Percentiles rank a stretch among this genome's conserved stretches.
phyloP scores from a whole-genome alignment of 2,888 invertebrate genomes.

The Lasioglossum marginatum region DNA sequence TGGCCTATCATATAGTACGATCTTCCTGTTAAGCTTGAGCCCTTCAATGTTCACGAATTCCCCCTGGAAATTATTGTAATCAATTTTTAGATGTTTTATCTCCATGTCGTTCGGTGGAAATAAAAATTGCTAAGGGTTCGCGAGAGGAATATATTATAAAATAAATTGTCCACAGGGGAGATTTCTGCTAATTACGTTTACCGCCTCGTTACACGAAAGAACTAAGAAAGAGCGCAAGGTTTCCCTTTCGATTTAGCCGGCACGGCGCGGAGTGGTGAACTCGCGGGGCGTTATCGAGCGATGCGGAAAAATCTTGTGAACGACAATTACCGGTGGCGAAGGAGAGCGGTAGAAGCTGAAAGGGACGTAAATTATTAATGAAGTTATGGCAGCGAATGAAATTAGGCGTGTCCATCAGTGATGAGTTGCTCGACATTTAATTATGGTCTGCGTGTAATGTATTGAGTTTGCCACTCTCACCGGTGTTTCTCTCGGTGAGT shows the following conservation, averaged over 20 bases:
- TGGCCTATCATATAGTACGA: neutral
- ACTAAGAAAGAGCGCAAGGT: neutral
- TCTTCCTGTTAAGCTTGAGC: neutral
- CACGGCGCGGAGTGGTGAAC: neutral
- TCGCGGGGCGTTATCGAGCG: conserved; percentile 11
- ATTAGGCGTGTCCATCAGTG: conserved; percentile 66
- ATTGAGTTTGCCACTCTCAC: conserved; percentile 48
- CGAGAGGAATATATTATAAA: neutral
- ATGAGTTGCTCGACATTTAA: conserved; percentile 69
- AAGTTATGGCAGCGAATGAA: conserved; percentile 63
- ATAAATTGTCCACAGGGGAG: neutral
- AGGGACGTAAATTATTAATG: conserved; percentile 59
- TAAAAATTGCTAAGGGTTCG: neutral
- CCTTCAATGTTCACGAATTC: neutral
- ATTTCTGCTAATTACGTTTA: neutral
- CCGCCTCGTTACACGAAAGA: neutral
- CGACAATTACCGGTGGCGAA: conserved; percentile 40
- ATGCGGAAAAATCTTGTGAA: conserved; percentile 50
- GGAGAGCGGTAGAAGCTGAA: conserved; percentile 34
- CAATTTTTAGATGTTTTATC: neutral
- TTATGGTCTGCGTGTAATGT: conserved; percentile 66
- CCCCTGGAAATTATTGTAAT: neutral
- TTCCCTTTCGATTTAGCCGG: neutral
- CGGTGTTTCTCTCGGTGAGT: conserved; percentile 31
- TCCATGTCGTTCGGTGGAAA: neutral